Conservation (phyloP, 2,797 vertebrate genomes). For the Smutsia gigantea region DNA sequence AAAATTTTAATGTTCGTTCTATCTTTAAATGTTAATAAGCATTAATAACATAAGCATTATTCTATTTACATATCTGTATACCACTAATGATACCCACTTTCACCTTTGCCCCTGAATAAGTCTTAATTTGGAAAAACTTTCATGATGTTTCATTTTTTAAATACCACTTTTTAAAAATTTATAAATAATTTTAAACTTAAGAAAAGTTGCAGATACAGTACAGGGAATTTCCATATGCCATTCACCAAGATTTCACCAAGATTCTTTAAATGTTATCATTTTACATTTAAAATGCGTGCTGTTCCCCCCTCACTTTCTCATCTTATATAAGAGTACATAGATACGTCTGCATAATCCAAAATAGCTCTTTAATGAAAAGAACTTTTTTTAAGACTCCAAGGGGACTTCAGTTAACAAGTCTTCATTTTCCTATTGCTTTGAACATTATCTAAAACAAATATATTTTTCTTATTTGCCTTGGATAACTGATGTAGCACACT, state of each 20-base stretch:
- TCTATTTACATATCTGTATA: accelerated
- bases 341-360: neutral
- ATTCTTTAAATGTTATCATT: neutral
- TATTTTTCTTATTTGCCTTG: constrained; percentile 13
- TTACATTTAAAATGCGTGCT: neutral
- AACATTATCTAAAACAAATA: neutral
- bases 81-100: neutral
- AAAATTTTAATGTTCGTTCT: neutral
- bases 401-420: neutral
- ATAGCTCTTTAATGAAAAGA: neutral
- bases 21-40: constrained; percentile 7
- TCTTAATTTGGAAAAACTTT: neutral
- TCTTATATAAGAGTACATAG: neutral
- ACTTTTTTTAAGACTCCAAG: neutral
- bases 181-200: constrained; percentile 17
- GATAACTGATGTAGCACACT: neutral
- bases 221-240: neutral
- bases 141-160: constrained; percentile 26
- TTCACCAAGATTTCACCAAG: neutral
- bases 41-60: constrained; percentile 56
- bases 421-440: neutral
- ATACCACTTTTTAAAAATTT: neutral
- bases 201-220: neutral
- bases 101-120: neutral
- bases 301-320: neutral